Conservation (phyloP, 2,888 invertebrate genomes). For the Ethmia dodecea region DNA sequence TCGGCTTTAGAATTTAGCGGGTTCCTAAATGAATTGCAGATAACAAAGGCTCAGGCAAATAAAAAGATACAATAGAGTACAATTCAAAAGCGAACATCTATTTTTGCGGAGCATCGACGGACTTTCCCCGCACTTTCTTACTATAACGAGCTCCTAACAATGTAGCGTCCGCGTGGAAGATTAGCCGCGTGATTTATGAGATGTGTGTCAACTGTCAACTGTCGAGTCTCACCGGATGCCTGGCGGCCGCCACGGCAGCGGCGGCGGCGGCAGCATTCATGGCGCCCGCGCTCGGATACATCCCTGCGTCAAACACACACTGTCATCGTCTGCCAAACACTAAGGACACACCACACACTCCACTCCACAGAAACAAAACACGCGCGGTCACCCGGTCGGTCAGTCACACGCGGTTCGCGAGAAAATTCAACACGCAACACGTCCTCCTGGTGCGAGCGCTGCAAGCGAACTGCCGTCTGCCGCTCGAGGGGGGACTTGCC, state of each 20-base stretch:
- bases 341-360: conserved; percentile 61
- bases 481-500: conserved; percentile 37
- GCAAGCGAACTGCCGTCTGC: conserved; percentile 52
- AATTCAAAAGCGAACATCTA: too few species aligned
- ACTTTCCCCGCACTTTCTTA: conserved; percentile 23
- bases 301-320: conserved; percentile 78
- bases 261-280: conserved; percentile 92
- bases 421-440: conserved; percentile 28
- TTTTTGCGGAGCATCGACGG: conserved; percentile 5
- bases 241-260: conserved; percentile 89
- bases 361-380: conserved; percentile 48
- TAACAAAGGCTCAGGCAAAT: too few species aligned
- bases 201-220: too few species aligned
- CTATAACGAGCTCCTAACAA: conserved; percentile 17
- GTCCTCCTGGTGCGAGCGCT: conserved; percentile 37
- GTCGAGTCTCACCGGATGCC: conserved; percentile 88
- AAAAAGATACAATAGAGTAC: too few species aligned
- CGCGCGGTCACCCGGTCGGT: conserved; percentile 45
- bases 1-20: too few species aligned
- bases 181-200: conserved; percentile 25
- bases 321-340: conserved; percentile 59
- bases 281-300: conserved; percentile 90
- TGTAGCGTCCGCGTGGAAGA: conserved; percentile 16
- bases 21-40: too few species aligned
- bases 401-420: conserved; percentile 57